A percentile compares a stretch with the other conserved stretches of the same genome.
Conservation (phyloP, 2,888 invertebrate genomes). For the Oscheius onirici region DNA sequence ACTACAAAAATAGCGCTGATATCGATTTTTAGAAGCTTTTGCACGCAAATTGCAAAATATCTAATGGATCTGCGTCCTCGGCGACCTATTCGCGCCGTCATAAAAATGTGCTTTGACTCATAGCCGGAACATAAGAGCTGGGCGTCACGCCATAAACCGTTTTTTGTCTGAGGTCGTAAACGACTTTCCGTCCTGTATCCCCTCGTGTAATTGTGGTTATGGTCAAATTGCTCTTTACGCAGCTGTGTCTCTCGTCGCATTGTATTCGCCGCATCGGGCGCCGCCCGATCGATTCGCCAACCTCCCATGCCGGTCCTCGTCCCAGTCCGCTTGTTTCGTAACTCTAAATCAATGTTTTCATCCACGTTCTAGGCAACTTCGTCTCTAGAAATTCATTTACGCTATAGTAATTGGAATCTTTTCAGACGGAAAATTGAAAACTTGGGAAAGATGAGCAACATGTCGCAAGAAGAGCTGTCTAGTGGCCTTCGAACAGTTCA, state of each 20-base stretch:
- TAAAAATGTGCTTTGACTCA: no score
- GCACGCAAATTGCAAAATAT: no score
- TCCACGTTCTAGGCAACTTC: not conserved
- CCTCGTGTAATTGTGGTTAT: conserved; percentile 2
- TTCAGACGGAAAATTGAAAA: conserved; percentile 51
- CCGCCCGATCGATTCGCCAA: conserved; percentile 28
- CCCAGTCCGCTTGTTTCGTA: conserved; percentile 19
- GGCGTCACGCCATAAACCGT: no score
- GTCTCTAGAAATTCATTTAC: not conserved
- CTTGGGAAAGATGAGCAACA: conserved; percentile 47
- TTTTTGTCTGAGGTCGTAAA: no score
- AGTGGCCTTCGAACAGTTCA: conserved; percentile 44
- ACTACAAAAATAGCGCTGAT: no score
- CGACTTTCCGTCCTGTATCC: no score
- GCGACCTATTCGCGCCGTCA: no score
- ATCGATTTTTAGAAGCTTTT: no score
- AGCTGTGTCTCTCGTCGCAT: conserved; percentile 25
- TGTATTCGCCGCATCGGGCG: conserved; percentile 28
- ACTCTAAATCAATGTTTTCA: not conserved
- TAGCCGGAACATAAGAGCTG: no score
- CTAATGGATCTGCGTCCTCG: no score
- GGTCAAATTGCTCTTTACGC: conserved; percentile 21
- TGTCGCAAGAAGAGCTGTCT: conserved; percentile 43
- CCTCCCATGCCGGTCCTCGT: conserved; percentile 30
- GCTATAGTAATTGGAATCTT: not conserved